These are phyloP conservation scores for Halcyon chelicuti DNA, from an alignment of 2,797 vertebrate genomes.

Conservation along the genomic window DNA sequence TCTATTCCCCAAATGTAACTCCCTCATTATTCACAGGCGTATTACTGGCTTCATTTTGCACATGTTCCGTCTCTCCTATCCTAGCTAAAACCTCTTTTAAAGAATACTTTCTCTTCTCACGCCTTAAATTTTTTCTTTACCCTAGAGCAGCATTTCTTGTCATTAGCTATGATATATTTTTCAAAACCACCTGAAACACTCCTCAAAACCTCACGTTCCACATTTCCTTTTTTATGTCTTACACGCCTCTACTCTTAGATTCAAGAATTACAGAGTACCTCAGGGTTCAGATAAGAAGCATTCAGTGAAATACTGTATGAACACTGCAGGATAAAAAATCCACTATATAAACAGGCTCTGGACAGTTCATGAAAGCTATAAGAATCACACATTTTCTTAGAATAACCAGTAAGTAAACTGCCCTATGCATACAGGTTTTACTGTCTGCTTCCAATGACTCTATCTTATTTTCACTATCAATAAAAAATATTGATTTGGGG, in stretches of 20 bases:
- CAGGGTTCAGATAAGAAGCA: background rate
- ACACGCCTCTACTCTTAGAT: background rate
- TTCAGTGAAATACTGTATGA: background rate
- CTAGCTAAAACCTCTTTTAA: conserved; percentile 21
- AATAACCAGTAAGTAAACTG: conserved; percentile 43
- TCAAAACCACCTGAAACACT: conserved; percentile 13
- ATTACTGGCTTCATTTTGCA: conserved; percentile 13
- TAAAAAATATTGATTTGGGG: conserved; percentile 55
- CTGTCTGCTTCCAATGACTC: conserved; percentile 17
- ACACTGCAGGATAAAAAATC: background rate
- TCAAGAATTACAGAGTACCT: background rate
- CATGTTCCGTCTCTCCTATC: background rate
- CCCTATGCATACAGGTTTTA: background rate
- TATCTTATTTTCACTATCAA: conserved; percentile 47
- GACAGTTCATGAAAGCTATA: background rate
- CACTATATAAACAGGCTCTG: background rate
- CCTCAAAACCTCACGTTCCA: background rate
- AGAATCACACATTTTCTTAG: background rate
- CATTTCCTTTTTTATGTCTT: conserved; percentile 20
- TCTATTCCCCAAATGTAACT: background rate
- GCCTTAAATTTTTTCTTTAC: background rate
- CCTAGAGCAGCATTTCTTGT: conserved; percentile 23
- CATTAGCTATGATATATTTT: conserved; percentile 24
- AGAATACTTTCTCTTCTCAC: background rate
- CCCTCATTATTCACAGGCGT: conserved; percentile 15